These are phyloP conservation scores for Sinopyrophorus schimmeli DNA, from an alignment of 2,888 invertebrate species.

Conservation along the genomic window DNA sequence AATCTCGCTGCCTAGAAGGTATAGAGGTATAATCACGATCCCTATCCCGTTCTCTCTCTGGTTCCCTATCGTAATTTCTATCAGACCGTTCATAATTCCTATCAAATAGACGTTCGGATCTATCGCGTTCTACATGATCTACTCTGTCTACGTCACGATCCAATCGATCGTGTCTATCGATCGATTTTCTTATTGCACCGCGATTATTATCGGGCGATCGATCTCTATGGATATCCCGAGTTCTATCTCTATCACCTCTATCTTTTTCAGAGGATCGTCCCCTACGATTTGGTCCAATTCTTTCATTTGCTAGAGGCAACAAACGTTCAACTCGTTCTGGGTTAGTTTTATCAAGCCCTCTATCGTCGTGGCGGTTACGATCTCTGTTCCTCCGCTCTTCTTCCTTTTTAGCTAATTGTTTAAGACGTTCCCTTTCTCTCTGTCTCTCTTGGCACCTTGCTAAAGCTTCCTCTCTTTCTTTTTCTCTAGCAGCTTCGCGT, in stretches of 20 bases:
- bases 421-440: conserved; percentile 59
- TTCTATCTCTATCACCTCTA: conserved; percentile 59
- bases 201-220: conserved; percentile 45
- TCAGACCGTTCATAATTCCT: conserved; percentile 45
- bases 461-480: conserved; percentile 66
- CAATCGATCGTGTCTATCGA: conserved; percentile 43
- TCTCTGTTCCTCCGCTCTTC: conserved; percentile 60
- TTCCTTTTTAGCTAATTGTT: conserved; percentile 57
- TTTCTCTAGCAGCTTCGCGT: conserved; percentile 62
- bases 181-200: conserved; percentile 38
- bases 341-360: conserved; percentile 65
- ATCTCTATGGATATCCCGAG: conserved; percentile 52
- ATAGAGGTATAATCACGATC: conserved; percentile 46
- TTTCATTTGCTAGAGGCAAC: conserved; percentile 66
- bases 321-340: conserved; percentile 63
- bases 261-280: conserved; percentile 58
- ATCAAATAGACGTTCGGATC: conserved; percentile 36
- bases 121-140: conserved; percentile 24
- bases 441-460: conserved; percentile 68
- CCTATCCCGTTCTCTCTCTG: conserved; percentile 47
- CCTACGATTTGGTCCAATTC: conserved; percentile 58
- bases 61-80: conserved; percentile 48
- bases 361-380: conserved; percentile 58
- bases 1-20: conserved; percentile 44
- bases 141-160: conserved; percentile 28